phyloP scores from a whole-genome alignment of 2,797 vertebrate species.

The Mormyrops boulengeri region DNA sequence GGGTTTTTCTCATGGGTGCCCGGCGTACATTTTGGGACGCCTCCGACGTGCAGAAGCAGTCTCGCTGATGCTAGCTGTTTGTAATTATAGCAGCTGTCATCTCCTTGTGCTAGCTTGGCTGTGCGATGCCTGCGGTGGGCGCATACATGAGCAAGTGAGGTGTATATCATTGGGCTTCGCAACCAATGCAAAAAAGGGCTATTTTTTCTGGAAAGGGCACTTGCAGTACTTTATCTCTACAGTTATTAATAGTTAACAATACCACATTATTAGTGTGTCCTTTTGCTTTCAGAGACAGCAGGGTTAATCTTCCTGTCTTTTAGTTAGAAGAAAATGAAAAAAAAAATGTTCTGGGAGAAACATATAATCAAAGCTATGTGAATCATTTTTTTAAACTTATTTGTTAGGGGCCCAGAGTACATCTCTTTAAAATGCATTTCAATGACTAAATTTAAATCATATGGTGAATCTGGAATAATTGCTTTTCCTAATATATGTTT shows the following conservation, averaged over 20 bases:
- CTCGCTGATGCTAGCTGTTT: background rate
- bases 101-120: constrained; percentile 24
- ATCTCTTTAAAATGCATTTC: background rate
- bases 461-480: background rate
- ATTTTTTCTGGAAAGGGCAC: background rate
- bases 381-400: background rate
- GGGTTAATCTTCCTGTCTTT: background rate
- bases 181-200: background rate
- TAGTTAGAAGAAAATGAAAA: background rate
- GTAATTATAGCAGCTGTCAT: constrained; percentile 18
- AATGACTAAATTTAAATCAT: background rate
- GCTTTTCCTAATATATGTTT: background rate
- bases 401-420: background rate
- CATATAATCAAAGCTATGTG: background rate
- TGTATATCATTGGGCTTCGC: background rate
- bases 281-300: background rate
- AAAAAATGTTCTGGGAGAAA: background rate
- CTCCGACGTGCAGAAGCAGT: background rate
- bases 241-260: background rate
- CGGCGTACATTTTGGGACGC: background rate
- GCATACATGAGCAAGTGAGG: background rate
- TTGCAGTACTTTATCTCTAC: background rate
- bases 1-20: background rate
- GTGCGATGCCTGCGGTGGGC: constrained; percentile 3
- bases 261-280: background rate